phyloP scores from a whole-genome alignment of 2,888 invertebrate species.

The Polylopha cassiicola region DNA sequence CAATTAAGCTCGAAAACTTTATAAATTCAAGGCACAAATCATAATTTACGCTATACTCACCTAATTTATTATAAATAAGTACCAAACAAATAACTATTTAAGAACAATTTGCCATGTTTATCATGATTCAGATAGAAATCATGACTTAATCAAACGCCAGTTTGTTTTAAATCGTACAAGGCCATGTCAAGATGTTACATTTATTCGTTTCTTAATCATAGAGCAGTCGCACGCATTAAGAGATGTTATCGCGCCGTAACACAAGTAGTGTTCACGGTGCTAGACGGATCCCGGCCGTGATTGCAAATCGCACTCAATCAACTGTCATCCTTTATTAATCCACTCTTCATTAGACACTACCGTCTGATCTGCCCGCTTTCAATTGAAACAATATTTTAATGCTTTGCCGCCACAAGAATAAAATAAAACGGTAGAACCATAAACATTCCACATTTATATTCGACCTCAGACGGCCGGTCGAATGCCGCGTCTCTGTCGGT shows the following conservation, averaged over 20 bases:
- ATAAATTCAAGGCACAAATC: too few species aligned
- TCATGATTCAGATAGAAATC: too few species aligned
- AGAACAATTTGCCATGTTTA: too few species aligned
- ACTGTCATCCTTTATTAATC: constrained; percentile 60
- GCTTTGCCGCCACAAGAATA: constrained; percentile 67
- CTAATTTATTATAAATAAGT: neutral
- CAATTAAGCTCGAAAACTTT: too few species aligned
- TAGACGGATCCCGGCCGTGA: constrained; percentile 38
- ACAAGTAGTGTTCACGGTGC: constrained; percentile 45
- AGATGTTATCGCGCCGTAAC: constrained; percentile 48
- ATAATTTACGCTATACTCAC: neutral
- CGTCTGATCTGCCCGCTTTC: constrained; percentile 70
- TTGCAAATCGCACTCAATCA: constrained; percentile 66
- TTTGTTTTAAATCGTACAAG: too few species aligned
- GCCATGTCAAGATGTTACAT: too few species aligned
- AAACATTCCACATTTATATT: constrained; percentile 77
- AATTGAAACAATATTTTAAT: constrained; percentile 76
- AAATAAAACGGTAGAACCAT: constrained; percentile 77
- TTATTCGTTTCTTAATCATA: too few species aligned
- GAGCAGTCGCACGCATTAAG: constrained; percentile 27
- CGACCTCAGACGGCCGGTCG: constrained; percentile 70
- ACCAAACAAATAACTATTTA: neutral
- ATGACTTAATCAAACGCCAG: too few species aligned
- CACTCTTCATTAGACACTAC: constrained; percentile 66
- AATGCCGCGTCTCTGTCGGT: constrained; percentile 39